Conservation (phyloP, 92 coral and sea anemone genomes). For the Porites rus region DNA sequence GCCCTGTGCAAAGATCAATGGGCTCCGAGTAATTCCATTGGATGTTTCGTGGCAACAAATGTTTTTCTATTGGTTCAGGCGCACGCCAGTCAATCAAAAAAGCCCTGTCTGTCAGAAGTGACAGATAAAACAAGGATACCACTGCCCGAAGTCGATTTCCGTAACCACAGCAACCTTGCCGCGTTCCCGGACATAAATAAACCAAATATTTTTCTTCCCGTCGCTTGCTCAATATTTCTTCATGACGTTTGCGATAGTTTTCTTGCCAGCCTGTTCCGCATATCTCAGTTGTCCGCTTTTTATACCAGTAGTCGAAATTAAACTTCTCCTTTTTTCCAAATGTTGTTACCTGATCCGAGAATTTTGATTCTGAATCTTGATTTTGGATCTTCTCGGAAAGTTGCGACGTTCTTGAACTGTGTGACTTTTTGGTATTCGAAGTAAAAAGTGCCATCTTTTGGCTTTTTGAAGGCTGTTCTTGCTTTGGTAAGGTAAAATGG, state of each 20-base stretch:
- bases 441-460: not conserved
- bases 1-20: conserved; percentile 71
- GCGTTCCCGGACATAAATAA: conserved; percentile 76
- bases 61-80: conserved; percentile 89
- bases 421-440: not conserved
- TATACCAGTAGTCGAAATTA: conserved; percentile 27
- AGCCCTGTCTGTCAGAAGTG: conserved; percentile 86
- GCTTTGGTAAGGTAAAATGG: not conserved
- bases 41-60: conserved; percentile 74
- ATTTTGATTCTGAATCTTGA: not conserved
- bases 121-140: conserved; percentile 78
- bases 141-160: conserved; percentile 91
- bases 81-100: conserved; percentile 86
- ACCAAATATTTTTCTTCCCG: conserved; percentile 65
- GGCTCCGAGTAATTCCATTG: conserved; percentile 87
- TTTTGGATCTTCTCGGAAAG: not conserved
- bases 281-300: conserved; percentile 9
- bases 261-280: conserved; percentile 89
- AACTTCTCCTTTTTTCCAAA: not conserved
- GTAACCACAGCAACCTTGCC: conserved; percentile 92
- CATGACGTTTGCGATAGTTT: conserved; percentile 73
- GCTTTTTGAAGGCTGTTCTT: not conserved
- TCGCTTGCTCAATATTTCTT: conserved; percentile 50
- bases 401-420: too few relatives aligned
- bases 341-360: not conserved